Evolutionary conservation across 2,888 invertebrate genomes (phyloP).

Genomic region (Xanthorhoe spadicearia): DNA sequence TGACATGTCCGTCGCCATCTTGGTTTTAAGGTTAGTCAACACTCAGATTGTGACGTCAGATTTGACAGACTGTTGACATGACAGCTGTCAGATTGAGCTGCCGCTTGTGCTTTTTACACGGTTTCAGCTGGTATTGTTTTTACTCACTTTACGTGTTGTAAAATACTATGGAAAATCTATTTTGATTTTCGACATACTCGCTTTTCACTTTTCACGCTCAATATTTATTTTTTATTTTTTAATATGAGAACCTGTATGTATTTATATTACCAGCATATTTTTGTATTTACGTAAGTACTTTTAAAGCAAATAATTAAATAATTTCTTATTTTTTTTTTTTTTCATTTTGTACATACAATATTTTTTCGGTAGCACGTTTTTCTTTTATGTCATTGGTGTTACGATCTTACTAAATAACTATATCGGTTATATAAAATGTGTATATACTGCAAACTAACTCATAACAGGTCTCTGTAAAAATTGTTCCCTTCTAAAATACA

Average conservation of each 20-base stretch:
- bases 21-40: conserved; percentile 76
- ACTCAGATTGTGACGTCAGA: conserved; percentile 61
- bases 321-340: too few species aligned
- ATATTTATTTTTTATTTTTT: not conserved
- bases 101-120: conserved; percentile 21
- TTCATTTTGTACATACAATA: not conserved
- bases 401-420: too few species aligned
- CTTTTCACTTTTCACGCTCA: conserved; percentile 24
- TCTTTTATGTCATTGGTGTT: not conserved
- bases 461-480: not conserved
- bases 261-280: too few species aligned
- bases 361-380: not conserved
- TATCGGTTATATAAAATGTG: not conserved
- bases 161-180: not conserved
- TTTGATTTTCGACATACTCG: not conserved
- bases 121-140: conserved; percentile 12
- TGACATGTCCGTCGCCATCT: conserved; percentile 73
- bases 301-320: not conserved
- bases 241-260: too few species aligned
- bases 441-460: conserved; percentile 1
- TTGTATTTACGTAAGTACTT: not conserved
- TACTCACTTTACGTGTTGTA: conserved; percentile 5
- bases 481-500: not conserved
- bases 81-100: conserved; percentile 50
- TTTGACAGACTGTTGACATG: conserved; percentile 48